These are phyloP conservation scores for Hemiscyllium ocellatum DNA, from an alignment of 2,113 vertebrate species.

Conservation along the genomic window DNA sequence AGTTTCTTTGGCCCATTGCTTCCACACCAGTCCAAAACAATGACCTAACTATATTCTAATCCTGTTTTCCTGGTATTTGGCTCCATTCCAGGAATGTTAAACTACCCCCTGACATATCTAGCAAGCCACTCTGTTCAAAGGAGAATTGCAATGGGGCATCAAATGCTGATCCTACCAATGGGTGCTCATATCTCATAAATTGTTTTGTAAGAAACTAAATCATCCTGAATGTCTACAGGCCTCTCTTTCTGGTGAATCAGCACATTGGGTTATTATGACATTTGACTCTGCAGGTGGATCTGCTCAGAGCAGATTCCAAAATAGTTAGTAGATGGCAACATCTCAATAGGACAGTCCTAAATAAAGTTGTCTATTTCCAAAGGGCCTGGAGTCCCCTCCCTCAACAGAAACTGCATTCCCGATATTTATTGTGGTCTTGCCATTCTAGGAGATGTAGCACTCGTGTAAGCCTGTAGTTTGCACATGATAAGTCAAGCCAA, in stretches of 20 bases:
- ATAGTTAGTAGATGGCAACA: not conserved
- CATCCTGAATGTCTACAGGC: not conserved
- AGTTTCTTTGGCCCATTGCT: too few species aligned
- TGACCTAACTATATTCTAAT: too few species aligned
- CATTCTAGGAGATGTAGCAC: not conserved
- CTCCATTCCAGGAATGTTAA: too few species aligned
- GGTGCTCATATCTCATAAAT: too few species aligned
- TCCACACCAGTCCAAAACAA: too few species aligned
- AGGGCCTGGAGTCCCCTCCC: not conserved
- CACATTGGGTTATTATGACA: not conserved
- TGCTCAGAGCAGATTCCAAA: not conserved
- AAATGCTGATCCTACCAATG: too few species aligned
- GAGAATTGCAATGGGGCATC: too few species aligned
- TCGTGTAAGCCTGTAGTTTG: too few species aligned
- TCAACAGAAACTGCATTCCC: not conserved
- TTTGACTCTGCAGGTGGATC: not conserved
- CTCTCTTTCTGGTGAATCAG: not conserved
- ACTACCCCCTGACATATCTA: too few species aligned
- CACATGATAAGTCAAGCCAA: not conserved
- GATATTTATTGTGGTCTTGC: not conserved
- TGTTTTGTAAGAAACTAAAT: not conserved
- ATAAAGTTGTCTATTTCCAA: not conserved
- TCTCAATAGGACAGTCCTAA: not conserved
- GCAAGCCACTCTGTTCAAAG: too few species aligned
- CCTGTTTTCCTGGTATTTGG: too few species aligned